Evolutionary conservation across 2,113 vertebrate genomes (phyloP), one percentile per base, ranked within the genome.

Genomic region (Scortum barcoo): DNA sequence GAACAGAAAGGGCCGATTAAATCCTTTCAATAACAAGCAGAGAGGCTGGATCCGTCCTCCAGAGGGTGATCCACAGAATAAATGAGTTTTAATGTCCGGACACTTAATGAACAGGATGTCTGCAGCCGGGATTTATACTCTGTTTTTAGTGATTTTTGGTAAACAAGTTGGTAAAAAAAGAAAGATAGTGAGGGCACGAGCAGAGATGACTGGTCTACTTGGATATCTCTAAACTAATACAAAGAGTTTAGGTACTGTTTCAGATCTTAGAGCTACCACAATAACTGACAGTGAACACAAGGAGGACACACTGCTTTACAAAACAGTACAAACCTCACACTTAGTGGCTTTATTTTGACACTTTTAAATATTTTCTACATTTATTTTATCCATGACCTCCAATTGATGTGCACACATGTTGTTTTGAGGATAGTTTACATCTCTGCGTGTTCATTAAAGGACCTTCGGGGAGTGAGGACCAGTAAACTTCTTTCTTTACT

Each of bases 1-100:
- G 67, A 72, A 79, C 24, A 54, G 14, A 36, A 38, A 24, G 60
- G 38, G 36, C 19, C 13, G 46, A 62, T 62, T 53, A 13, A 69
- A 44, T 54, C n/a, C 3, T 17, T 36, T 9, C 19, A 65, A 1
- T 46, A 44, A 67, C 16, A 60, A 22, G 38, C n/a, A 74, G 40
- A 46, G n/a, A 17, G 38, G 40, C 46, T 11, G 20, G 38, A 72
- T 30, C 22, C 50, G 24, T 48, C 28, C 62, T 65, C 38, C 57
- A 36, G 33, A 61, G 14, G 9, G 57, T 46, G n/a, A 30, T 46
- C 54, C 30, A 57, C 63, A 68, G 77, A 26, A 26, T 42, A 8
- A 20, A 22, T 7, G 46, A 0, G 16, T 48, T 48, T 19, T 48
- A 19, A 48, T 48, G 38, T 42, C 53, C 10, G 13, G 20, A 62